Evolutionary conservation across 2,797 vertebrate genomes (phyloP), one percentile per base, ranked within the genome.

Genomic region (Rhinoraja longicauda): DNA sequence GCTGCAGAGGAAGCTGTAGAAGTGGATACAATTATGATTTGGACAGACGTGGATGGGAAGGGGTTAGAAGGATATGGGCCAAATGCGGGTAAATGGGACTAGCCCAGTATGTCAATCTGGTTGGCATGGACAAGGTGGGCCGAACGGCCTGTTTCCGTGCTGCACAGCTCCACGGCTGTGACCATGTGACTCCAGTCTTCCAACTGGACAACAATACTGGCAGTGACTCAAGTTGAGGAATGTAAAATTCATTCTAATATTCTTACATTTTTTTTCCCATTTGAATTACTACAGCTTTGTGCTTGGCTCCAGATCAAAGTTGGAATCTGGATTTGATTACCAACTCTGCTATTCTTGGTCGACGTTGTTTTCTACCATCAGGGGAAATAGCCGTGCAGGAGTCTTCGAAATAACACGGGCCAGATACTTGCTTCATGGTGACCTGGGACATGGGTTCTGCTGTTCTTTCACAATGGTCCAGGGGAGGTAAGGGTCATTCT

Each of bases 161-260:
- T 53, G 53, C 53, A 5, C 45, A 53, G 45, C 45, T 53, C 0
- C 45, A 5, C 45, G 45, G 53, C 45, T 53, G 45, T 45, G 4
- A 5, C 45, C 53, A 45, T 53, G 45, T 45, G 45, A 32, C n/a
- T 17, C 19, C 76, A 77, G 59, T n/a, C 17, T 59, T 64, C 24
- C 73, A 73, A 75, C 39, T 45, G 36, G 45, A 57, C 70, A 17
- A 4, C 45, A 73, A 92, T 53, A 75, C 70, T 92, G 70, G 90
- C 73, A 92, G 26, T 3, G 24, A 29, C 70, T 70, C 72, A n/a
- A 92, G 29, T 17, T n/a, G 67, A 92, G 70, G 26, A 92, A 72
- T 53, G 92, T 73, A 75, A 57, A 75, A 53, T 92, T 75, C 39
- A 72, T 92, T 92, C 39, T 73, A 36, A 90, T 70, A 39, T 90